phyloP scores from a whole-genome alignment of 2,888 invertebrate genomes.

The Malthinus flaveolus region DNA sequence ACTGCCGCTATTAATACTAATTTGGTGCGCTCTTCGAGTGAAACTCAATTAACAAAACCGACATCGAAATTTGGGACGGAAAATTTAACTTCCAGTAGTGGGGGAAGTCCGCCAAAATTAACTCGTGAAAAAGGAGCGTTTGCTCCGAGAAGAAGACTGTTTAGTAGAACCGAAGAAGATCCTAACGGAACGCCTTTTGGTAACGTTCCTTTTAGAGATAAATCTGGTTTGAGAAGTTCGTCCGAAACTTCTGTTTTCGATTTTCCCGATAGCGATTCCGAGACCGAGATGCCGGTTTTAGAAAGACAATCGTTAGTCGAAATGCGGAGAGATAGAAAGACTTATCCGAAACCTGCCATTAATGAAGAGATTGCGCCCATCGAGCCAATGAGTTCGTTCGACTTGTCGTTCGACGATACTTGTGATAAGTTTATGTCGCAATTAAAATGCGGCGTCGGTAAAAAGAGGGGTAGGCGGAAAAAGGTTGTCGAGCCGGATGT shows the following conservation, averaged over 20 bases:
- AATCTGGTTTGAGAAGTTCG: conserved; percentile 59
- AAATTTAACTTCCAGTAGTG: conserved; percentile 18
- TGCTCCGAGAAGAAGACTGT: conserved; percentile 57
- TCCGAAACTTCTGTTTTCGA: conserved; percentile 69
- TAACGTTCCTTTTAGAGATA: conserved; percentile 52
- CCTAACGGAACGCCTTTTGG: conserved; percentile 41
- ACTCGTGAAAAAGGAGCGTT: conserved; percentile 23
- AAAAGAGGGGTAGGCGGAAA: conserved; percentile 62
- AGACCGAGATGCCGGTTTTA: conserved; percentile 63
- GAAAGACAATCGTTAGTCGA: conserved; percentile 71
- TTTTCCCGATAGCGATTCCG: conserved; percentile 66
- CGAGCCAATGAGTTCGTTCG: conserved; percentile 45
- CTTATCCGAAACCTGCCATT: conserved; percentile 63
- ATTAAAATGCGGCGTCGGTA: conserved; percentile 63
- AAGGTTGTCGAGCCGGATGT: conserved; percentile 49
- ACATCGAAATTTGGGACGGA: conserved; percentile 52
- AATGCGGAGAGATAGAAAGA: conserved; percentile 61
- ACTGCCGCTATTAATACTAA: conserved; percentile 26
- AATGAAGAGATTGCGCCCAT: conserved; percentile 46
- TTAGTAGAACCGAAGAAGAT: conserved; percentile 64
- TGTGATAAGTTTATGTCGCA: conserved; percentile 82
- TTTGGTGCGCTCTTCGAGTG: conserved; percentile 36
- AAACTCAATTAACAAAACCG: conserved; percentile 49
- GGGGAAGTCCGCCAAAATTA: conserved; percentile 24
- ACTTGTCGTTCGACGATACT: conserved; percentile 67